phyloP scores from a whole-genome alignment of 35 echinoderm and acorn worm species.

The Antedon bifida region DNA sequence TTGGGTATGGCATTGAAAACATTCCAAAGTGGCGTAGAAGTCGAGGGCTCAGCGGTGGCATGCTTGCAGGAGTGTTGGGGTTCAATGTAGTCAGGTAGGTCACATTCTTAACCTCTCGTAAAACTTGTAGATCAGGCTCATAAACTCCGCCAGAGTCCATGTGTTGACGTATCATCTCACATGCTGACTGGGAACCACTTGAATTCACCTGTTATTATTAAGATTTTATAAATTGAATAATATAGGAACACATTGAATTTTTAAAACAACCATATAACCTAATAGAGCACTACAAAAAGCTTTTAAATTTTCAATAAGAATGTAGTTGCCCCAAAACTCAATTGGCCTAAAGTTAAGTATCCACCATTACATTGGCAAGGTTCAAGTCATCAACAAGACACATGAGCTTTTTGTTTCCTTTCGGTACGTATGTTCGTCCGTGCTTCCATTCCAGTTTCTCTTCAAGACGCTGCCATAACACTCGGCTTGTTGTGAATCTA shows the following conservation, averaged over 20 bases:
- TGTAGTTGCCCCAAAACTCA: too few species aligned
- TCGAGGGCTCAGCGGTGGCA: slow-evolving; percentile 39
- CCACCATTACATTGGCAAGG: slow-evolving; percentile 65
- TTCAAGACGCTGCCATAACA: slow-evolving; percentile 82
- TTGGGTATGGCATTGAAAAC: slow-evolving; percentile 70
- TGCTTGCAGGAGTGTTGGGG: slow-evolving; percentile 63
- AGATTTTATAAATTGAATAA: too few species aligned
- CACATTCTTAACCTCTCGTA: slow-evolving; percentile 88
- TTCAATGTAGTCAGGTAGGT: slow-evolving; percentile 93
- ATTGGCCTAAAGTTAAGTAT: too few species aligned
- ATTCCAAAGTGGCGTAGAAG: slow-evolving; percentile 76
- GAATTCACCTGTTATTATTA: slow-evolving; percentile 76
- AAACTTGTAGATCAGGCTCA: slow-evolving; percentile 63
- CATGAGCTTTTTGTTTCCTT: slow-evolving; percentile 97
- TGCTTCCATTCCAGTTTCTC: slow-evolving; percentile 93
- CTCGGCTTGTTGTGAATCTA: slow-evolving; percentile 86
- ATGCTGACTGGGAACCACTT: slow-evolving; percentile 63
- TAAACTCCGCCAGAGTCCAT: slow-evolving; percentile 89
- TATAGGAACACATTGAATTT: too few species aligned
- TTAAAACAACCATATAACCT: too few species aligned
- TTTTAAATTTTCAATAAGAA: too few species aligned
- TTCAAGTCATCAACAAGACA: slow-evolving; percentile 98
- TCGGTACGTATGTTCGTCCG: slow-evolving; percentile 82
- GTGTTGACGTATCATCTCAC: slow-evolving; percentile 96
- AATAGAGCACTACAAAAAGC: too few species aligned